Evolutionary conservation across 2,888 invertebrate genomes (phyloP), one percentile per base, ranked within the genome.

Genomic region (Polymixis lichenea): DNA sequence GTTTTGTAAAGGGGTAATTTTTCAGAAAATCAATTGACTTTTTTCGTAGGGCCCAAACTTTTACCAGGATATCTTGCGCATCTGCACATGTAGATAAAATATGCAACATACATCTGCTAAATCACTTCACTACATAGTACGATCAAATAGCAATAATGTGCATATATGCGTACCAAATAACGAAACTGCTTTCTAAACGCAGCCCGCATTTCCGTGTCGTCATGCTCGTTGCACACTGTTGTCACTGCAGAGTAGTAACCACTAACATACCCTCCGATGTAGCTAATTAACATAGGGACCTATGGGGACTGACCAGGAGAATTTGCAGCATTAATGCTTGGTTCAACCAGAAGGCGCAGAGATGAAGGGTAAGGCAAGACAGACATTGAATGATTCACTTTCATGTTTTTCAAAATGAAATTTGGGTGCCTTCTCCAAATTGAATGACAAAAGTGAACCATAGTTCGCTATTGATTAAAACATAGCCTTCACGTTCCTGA

Each of bases 141-240:
- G 55, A 77, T 85, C 70, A 74, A 74, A 75, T 74, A 80, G 62
- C 61, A 65, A 83, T 78, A 83, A 77, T 77, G 65, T 78, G 76
- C 78, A 76, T 69, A 83, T 87, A 88, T 87, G 79, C 69, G 78
- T 72, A 86, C 76, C 71, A 80, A 81, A 87, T 86, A 86, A 85
- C 78, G 61, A 75, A 91, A 89, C 88, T 78, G 90, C 91, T 93
- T 92, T 94, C 91, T 91, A 93, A 92, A 91, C 86, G 86, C 71
- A 80, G 78, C 91, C 91, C 89, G 91, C 89, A 92, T 92, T 92
- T 92, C 92, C 90, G 90, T 87, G 89, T 90, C 89, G 93, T 92
- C 91, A 91, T 90, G 92, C 88, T 87, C 81, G 83, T 80, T 89
- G 85, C 82, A 65, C 78, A 79, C 86, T 79, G 88, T 87, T 89